Evolutionary conservation across 2,797 vertebrate genomes (phyloP), one percentile per base, ranked within the genome.

Genomic region (Myoxocephalus aenaeus): DNA sequence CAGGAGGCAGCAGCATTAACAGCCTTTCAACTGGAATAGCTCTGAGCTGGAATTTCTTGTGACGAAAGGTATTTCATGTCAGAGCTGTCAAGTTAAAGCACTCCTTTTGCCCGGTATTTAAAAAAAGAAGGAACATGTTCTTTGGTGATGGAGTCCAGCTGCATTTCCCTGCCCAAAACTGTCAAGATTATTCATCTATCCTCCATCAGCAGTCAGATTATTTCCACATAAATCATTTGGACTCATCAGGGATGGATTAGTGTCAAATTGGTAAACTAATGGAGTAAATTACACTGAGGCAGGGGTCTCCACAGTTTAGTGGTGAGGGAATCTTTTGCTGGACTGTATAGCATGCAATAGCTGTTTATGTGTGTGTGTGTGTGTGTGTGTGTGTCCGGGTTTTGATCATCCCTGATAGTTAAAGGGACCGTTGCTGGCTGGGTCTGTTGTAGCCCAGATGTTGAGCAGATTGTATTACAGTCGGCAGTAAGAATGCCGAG

Each of bases 391-490:
- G 20, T 56, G 44, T 44, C 15, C 25, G 66, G 59, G 15, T 83
- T 79, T 84, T 64, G 65, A 65, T 84, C 36, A 56, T 7, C 44
- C 29, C 27, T 67, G 76, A 77, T 20, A 53, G 64, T 62, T 32
- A 61, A 71, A 82, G 56, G 54, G 57, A 70, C 68, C 34, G 14
- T 22, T 32, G 67, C 70, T 84, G 84, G 78, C 82, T 66, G 62
- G 5, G 4, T 42, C 50, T 65, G 40, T 62, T 25, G 7, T 11
- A 63, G 73, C n/a, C 85, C 94, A 95, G 90, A 93, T 94, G 95
- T 84, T 73, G 64, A 86, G 88, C 93, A 95, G 92, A 94, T 85
- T 86, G 70, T 79, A 92, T 95, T 91, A 94, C 93, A 86, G 87
- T 87, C 80, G 82, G 78, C 76, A 51, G 72, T 71, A 93, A 87